Conservation (phyloP, 2,888 invertebrate genomes). For the Lysandra bellargus region DNA sequence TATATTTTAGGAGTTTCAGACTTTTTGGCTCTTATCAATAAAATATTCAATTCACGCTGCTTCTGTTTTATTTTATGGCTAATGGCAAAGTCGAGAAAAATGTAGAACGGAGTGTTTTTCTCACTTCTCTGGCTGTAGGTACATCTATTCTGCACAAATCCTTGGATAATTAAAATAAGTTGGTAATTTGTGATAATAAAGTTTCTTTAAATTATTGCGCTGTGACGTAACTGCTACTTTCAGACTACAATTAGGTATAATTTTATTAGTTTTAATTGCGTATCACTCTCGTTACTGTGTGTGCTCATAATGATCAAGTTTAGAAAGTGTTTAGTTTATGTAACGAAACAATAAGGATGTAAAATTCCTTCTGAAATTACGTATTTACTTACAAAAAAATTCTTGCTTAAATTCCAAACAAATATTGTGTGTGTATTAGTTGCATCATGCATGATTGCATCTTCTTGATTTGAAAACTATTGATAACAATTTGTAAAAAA, state of each 20-base stretch:
- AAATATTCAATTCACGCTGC: too few species aligned
- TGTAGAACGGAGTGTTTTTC: too few species aligned
- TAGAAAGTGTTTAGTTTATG: slow-evolving; percentile 8
- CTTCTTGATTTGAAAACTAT: too few species aligned
- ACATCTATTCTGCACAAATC: neutral
- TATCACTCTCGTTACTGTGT: neutral
- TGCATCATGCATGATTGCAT: too few species aligned
- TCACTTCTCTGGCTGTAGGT: too few species aligned
- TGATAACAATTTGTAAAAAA: too few species aligned
- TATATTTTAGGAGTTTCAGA: too few species aligned
- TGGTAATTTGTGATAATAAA: neutral
- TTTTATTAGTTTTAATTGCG: slow-evolving; percentile 18
- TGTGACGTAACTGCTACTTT: slow-evolving; percentile 3
- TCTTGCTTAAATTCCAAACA: too few species aligned
- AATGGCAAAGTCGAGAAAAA: too few species aligned
- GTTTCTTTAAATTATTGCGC: neutral
- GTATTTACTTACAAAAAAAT: neutral
- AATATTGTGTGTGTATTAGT: too few species aligned
- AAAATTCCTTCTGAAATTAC: neutral
- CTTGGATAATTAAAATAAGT: neutral
- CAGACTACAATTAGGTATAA: neutral
- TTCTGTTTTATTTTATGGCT: too few species aligned
- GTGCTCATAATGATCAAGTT: neutral
- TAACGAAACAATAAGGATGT: neutral
- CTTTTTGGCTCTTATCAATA: too few species aligned